These are phyloP conservation scores for Sycophila texana DNA, from an alignment of 2,888 invertebrate genomes.

Conservation along the genomic window DNA sequence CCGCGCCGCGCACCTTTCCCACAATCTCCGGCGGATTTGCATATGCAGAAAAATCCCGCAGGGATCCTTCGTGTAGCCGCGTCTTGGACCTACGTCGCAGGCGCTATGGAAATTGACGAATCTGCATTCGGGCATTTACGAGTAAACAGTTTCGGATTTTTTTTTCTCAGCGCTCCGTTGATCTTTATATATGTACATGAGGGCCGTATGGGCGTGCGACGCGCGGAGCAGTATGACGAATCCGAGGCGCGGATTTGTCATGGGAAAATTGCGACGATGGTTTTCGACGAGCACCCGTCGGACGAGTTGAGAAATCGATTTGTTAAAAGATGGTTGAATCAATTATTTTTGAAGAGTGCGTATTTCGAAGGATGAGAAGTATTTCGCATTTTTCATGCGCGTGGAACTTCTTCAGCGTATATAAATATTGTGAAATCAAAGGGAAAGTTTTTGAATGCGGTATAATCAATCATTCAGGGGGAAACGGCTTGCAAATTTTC, in stretches of 20 bases:
- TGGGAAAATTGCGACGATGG: constrained; percentile 28
- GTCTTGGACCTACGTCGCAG: background rate
- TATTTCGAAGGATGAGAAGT: no score
- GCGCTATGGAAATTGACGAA: constrained; percentile 48
- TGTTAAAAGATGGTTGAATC: no score
- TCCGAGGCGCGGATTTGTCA: constrained; percentile 23
- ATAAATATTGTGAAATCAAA: no score
- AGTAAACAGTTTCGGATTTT: constrained; percentile 20
- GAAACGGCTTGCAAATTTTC: no score
- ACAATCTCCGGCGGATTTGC: constrained; percentile 52
- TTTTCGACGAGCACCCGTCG: background rate
- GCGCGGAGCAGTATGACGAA: background rate
- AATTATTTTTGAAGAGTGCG: no score
- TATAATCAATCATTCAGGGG: no score
- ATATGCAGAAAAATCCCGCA: constrained; percentile 54
- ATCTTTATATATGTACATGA: constrained; percentile 2
- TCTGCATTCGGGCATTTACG: constrained; percentile 54
- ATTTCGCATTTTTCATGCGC: no score
- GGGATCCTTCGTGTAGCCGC: background rate
- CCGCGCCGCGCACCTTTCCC: constrained; percentile 48
- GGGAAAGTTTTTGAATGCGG: no score
- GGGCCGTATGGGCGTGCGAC: background rate
- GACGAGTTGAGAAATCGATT: no score
- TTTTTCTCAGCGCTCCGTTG: constrained; percentile 15
- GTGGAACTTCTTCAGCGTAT: no score